Base-by-base conservation (phyloP, 2,113 vertebrate species). In the human (Homo sapiens) region DNA sequence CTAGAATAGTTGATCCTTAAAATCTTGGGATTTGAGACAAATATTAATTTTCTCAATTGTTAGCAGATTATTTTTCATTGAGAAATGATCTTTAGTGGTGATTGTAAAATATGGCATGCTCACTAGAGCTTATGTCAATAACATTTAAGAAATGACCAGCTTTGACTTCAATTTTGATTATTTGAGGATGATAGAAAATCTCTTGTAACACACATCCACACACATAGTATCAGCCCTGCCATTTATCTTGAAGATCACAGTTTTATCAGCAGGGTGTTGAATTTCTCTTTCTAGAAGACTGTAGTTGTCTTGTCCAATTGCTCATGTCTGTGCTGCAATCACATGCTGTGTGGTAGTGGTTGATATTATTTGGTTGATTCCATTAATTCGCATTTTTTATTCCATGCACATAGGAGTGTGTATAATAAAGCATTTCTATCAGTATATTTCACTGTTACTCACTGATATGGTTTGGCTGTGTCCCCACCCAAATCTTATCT, bases 231-330 rank as follows among this genome's bases (percentile, higher is more conserved):
- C 2, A 4, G 13, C 11, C 10, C 20, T 85, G 61, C 83, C 45
- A 80, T 94, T 94, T 93, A 66, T 80, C 52, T 96, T 91, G 61
- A 89, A 52, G 48, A 92, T 79, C 22, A 48, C 11, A 89, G 22
- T 25, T 82, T 95, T 61, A 61, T 92, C n/a, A 94, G 81, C 11
- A 86, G 59, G 50, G n/a, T 68, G 11, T 59, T 73, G 50, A 96
- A 52, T 73, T 94, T 11, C 32, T 90, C 72, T 76, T 94, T 45
- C 22, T 73, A 81, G 61, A 76, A 66, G 75, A 27, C 38, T 87
- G 1, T 23, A 52, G 18, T 80, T 85, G 50, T 30, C 68, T 96
- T 50, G 0, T 17, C 8, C 10, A 38, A 22, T 52, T 75, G 81
- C 48, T 80, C 25, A 55, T 81, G 79, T 94, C 73, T 86, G 57